Evolutionary conservation across 1,140 invertebrate species (phyloP).

Genomic region (Physella acuta): DNA sequence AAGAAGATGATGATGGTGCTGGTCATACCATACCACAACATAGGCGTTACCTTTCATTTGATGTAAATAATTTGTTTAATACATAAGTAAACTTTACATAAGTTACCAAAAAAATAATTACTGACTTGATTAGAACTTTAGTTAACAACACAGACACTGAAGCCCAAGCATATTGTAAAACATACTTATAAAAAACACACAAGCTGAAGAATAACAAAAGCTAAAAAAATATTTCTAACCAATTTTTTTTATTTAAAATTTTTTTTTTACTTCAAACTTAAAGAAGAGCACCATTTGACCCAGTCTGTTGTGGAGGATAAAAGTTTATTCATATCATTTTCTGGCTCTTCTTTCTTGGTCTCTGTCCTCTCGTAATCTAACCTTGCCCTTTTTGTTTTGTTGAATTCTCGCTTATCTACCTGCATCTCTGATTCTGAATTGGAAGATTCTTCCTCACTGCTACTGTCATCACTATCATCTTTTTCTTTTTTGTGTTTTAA

Average conservation of each 20-base stretch:
- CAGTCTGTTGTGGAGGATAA: slow-evolving; percentile 7
- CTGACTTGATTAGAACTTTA: no score
- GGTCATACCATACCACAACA: slow-evolving; percentile 85
- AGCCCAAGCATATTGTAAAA: no score
- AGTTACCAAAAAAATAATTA: no score
- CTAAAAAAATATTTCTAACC: background rate
- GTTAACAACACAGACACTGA: no score
- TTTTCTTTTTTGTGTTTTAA: background rate
- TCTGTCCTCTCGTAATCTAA: background rate
- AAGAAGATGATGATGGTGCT: slow-evolving; percentile 63
- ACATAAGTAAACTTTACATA: slow-evolving; percentile 2
- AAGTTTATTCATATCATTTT: slow-evolving; percentile 8
- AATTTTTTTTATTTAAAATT: no score
- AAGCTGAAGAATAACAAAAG: no score
- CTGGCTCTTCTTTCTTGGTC: background rate
- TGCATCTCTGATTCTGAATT: slow-evolving; percentile 12
- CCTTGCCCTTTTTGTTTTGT: background rate
- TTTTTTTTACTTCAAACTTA: slow-evolving; percentile 19
- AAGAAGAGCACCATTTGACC: slow-evolving; percentile 16
- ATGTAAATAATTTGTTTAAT: slow-evolving; percentile 54
- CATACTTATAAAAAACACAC: no score
- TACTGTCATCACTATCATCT: no score
- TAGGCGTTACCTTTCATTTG: slow-evolving; percentile 79
- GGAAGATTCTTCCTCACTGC: background rate
- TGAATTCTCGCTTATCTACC: background rate